Evolutionary conservation across 2,797 vertebrate species (phyloP), one percentile per base, ranked within the genome.

Genomic region (Sebastes nivosus): DNA sequence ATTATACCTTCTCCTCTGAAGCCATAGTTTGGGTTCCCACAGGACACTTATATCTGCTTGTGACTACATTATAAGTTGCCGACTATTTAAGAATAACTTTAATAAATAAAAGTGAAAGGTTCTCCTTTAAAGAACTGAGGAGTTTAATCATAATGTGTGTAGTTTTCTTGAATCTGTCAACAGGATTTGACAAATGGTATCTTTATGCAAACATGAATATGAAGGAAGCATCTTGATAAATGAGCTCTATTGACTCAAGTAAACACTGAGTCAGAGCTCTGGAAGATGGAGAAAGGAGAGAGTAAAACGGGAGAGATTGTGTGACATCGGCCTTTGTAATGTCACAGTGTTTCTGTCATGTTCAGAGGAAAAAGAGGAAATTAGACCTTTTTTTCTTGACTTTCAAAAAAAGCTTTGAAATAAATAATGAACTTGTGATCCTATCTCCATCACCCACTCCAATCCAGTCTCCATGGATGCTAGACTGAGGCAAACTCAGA

Each of bases 181-280:
- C 8, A 63, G 5, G 2, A 11, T 32, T 24, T 6, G 14, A 36
- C 27, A 66, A 77, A 58, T 13, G 10, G 38, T 22, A 6, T 77
- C 60, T 55, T 50, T 58, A 46, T 20, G 12, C 18, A 60, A n/a
- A 50, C 9, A 22, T 55, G 7, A 55, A 32, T 46, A 32, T 29
- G 1, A 34, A 8, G 22, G 27, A 5, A 60, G 38, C 24, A 67
- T 59, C 25, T 27, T 27, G 11, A 32, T 34, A 34, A 67, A 52
- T 11, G 12, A 55, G 10, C 11, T 32, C 24, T 6, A 42, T 24
- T 5, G 38, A 42, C 38, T 42, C 38, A 24, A 25, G 27, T 30
- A 57, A 72, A 78, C 6, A 71, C 46, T 22, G 30, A 73, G 30
- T 61, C 16, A 61, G 71, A 63, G 69, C 71, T 70, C 42, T 6